Base-by-base conservation (phyloP, 2,113 vertebrate genomes). In the Sorex araneus region DNA sequence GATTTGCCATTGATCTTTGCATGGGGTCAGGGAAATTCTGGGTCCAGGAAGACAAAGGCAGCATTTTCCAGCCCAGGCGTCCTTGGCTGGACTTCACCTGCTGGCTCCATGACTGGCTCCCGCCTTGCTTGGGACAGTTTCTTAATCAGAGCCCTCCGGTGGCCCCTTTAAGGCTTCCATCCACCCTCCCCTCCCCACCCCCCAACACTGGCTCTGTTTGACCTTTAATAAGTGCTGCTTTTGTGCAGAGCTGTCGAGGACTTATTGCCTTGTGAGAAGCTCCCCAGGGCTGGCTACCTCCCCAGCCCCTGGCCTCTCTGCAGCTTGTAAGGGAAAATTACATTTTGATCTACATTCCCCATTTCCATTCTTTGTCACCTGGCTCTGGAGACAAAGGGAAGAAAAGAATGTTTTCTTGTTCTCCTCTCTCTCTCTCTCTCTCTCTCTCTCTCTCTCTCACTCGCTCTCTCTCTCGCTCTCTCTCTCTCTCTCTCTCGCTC, bases 301-400 rank as follows among this genome's bases (percentile, higher is more conserved):
- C 90, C 88, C 6, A 36, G 36, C 93, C 95, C 84, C 3, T 81
- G 88, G 78, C 89, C 93, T 90, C 90, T 1, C 94, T 0, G 40
- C 40, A 8, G 70, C 96, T 97, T 92, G 3, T 57, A 96, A 95
- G 92, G 83, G 80, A 95, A 97, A 97, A 96, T 93, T 23, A 28
- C 85, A 87, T 97, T 97, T 97, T 96, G 96, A 91, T 95, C 97
- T 97, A 92, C 66, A 89, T 89, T 87, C 63, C 32, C 71, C 63
- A 50, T 87, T 91, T 95, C 94, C 47, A 60, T 93, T 88, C 78
- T 86, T 91, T 54, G 0, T 87, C 88, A 85, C 63, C 57, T 92
- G 95, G 93, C 84, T 94, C 80, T 80, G 92, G 78, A 94, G 89
- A 90, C 80, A 32, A 92, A 94, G 83, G 79, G 84, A 94, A 96